Percentiles rank a stretch among this genome's conserved stretches.
Conservation (phyloP, 2,797 vertebrate species). For the Melanotaenia pygmaea region DNA sequence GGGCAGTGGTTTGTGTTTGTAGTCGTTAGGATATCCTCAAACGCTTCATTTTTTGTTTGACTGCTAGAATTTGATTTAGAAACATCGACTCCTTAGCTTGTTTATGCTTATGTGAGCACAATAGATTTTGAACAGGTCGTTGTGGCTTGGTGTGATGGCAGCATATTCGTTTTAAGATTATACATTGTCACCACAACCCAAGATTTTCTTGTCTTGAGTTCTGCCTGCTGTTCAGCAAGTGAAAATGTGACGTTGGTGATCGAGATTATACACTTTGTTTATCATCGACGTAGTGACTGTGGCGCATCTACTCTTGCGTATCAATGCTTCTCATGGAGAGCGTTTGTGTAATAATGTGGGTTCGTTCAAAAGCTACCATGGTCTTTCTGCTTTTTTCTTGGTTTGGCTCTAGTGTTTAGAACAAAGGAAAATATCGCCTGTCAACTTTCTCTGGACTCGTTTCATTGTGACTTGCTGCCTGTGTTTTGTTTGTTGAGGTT, state of each 20-base stretch:
- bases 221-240: slow-evolving; percentile 26
- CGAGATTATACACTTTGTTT: slow-evolving; percentile 59
- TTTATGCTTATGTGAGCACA: slow-evolving; percentile 74
- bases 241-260: slow-evolving; percentile 55
- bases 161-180: slow-evolving; percentile 36
- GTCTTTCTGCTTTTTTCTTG: slow-evolving; percentile 9
- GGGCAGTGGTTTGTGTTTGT: slow-evolving; percentile 18
- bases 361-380: slow-evolving; percentile 49
- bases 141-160: slow-evolving; percentile 65
- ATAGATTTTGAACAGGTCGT: slow-evolving; percentile 71
- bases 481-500: slow-evolving; percentile 60
- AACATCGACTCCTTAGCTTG: slow-evolving; percentile 58
- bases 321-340: slow-evolving; percentile 54
- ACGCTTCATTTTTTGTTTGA: slow-evolving; percentile 26
- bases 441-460: slow-evolving; percentile 71
- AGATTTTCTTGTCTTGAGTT: slow-evolving; percentile 17
- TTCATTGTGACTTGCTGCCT: slow-evolving; percentile 64
- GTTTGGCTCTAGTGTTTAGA: slow-evolving; percentile 57
- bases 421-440: slow-evolving; percentile 73
- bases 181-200: slow-evolving; percentile 23
- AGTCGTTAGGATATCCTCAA: slow-evolving; percentile 20
- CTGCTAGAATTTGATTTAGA: slow-evolving; percentile 47
- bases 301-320: slow-evolving; percentile 67
- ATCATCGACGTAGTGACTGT: slow-evolving; percentile 62
- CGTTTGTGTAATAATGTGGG: slow-evolving; percentile 58